Percentiles rank a stretch among this genome's conserved stretches.
Evolutionary conservation across 2,888 invertebrate species (phyloP).

Genomic region (Icerya purchasi): DNA sequence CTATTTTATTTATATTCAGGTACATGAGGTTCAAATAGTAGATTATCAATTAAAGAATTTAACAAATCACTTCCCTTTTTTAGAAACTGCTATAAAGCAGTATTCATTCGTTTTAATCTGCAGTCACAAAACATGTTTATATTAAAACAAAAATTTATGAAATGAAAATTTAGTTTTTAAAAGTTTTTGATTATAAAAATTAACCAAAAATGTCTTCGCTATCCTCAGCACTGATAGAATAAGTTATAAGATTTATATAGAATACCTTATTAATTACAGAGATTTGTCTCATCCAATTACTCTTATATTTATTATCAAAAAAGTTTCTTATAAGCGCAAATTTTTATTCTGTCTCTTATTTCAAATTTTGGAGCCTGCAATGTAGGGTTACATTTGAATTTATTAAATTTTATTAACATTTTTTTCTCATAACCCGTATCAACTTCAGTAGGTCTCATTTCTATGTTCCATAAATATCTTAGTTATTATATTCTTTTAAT

Average conservation of each 20-base stretch:
- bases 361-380: conserved; percentile 1
- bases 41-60: too few relatives aligned
- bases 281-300: neutral
- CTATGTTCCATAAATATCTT: conserved; percentile 1
- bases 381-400: neutral
- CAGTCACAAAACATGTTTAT: too few relatives aligned
- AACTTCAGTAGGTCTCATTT: conserved; percentile 1
- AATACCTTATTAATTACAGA: neutral
- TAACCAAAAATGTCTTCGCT: too few relatives aligned
- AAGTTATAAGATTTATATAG: neutral
- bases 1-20: too few relatives aligned
- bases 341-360: conserved; percentile 1
- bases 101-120: too few relatives aligned
- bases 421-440: neutral
- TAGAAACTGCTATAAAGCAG: too few relatives aligned
- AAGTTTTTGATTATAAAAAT: too few relatives aligned
- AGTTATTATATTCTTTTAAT: neutral
- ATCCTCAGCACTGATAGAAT: neutral
- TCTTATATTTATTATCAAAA: neutral
- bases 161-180: too few relatives aligned
- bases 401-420: conserved; percentile 1
- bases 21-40: too few relatives aligned
- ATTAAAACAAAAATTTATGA: too few relatives aligned
- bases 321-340: neutral
- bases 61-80: too few relatives aligned